Conservation (phyloP, 2,797 vertebrate species). For the Hippoglossus hippoglossus region DNA sequence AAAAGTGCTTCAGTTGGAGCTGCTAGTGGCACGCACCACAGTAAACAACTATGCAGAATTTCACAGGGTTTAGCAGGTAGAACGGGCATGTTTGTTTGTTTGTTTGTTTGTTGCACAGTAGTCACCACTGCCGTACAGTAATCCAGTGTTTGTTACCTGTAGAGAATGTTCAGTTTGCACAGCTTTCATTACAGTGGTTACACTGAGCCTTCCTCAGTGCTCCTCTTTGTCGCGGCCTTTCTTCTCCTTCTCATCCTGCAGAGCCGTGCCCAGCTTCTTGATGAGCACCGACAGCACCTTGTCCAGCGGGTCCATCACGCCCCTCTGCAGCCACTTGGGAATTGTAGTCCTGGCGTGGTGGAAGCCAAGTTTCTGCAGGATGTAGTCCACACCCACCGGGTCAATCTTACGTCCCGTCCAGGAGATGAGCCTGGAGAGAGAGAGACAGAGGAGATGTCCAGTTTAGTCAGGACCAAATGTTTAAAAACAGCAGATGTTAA, state of each 20-base stretch:
- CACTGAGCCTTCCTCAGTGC: slow-evolving; percentile 76
- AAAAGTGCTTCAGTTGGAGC: slow-evolving; percentile 80
- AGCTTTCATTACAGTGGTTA: slow-evolving; percentile 50
- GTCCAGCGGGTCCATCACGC: slow-evolving; percentile 98
- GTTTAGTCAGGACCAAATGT: no score
- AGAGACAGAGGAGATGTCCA: neutral
- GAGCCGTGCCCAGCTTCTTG: slow-evolving; percentile 95
- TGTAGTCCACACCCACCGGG: slow-evolving; percentile 98
- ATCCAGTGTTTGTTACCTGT: slow-evolving; percentile 62
- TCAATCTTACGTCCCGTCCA: slow-evolving; percentile 99
- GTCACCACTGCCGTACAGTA: slow-evolving; percentile 66
- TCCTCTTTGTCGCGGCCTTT: slow-evolving; percentile 96
- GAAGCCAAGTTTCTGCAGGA: slow-evolving; percentile 97
- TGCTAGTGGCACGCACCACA: slow-evolving; percentile 80
- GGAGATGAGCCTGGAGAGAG: slow-evolving; percentile 90
- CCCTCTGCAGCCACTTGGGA: slow-evolving; percentile 99
- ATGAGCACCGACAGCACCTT: slow-evolving; percentile 98
- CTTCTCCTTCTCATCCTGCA: slow-evolving; percentile 97
- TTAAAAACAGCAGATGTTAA: no score
- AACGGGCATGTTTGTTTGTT: slow-evolving; percentile 71
- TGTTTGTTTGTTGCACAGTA: slow-evolving; percentile 51
- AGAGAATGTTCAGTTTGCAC: slow-evolving; percentile 18
- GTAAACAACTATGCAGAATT: slow-evolving; percentile 85
- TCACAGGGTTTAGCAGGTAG: slow-evolving; percentile 65
- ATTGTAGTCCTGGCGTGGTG: slow-evolving; percentile 99